These are phyloP conservation scores for Eupeodes latifasciatus DNA, from an alignment of 2,888 invertebrate species.

Conservation along the genomic window DNA sequence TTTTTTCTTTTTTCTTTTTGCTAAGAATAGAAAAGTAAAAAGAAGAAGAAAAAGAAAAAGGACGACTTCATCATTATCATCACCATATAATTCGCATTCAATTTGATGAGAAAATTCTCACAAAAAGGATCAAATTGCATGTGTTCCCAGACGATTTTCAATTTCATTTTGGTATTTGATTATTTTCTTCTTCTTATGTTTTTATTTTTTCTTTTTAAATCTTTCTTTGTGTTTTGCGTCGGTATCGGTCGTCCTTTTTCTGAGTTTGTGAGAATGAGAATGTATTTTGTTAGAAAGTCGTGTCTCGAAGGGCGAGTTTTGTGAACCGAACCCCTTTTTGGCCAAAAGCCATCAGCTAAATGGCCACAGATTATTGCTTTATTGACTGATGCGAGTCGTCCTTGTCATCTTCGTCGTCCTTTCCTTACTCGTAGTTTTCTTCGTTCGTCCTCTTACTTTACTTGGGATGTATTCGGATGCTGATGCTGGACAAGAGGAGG, in stretches of 20 bases:
- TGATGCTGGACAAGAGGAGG: not conserved
- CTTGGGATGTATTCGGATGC: constrained; percentile 2
- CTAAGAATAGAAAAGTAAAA: not conserved
- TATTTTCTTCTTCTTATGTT: not conserved
- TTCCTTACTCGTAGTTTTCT: too few relatives aligned
- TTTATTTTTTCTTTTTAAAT: not conserved
- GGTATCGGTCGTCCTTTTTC: constrained; percentile 35
- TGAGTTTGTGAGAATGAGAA: not conserved
- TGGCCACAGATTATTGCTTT: constrained; percentile 77
- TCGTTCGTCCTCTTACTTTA: not conserved
- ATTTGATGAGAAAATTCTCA: constrained; percentile 63
- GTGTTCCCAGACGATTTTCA: constrained; percentile 69
- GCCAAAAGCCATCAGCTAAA: constrained; percentile 77
- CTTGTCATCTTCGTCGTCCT: not conserved
- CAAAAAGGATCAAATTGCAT: constrained; percentile 63
- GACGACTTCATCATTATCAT: constrained; percentile 61
- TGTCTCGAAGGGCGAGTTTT: constrained; percentile 23
- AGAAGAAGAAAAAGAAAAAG: not conserved
- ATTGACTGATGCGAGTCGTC: constrained; percentile 74
- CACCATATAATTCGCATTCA: constrained; percentile 71
- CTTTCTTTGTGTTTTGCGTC: not conserved
- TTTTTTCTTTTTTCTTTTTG: not conserved
- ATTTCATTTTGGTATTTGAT: constrained; percentile 50
- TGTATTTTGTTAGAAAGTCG: constrained; percentile 1
- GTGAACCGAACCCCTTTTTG: constrained; percentile 68